phyloP scores from a whole-genome alignment of 2,113 vertebrate species.

The Danio rerio region GRCz12tu NC_133191.1:35724501-35725000 shows the following conservation, averaged over 20 bases:
- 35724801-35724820: conserved; percentile 44
- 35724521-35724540: no score
- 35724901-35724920: conserved; percentile 25
- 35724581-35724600: no score
- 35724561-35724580: no score
- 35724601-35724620: no score
- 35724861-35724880: conserved; percentile 33
- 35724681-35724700: not conserved
- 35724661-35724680: not conserved
- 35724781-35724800: conserved; percentile 30
- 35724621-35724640: no score
- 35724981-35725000: conserved; percentile 51
- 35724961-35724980: conserved; percentile 46
- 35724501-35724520: no score
- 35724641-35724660: not conserved
- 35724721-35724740: conserved; percentile 5
- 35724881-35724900: conserved; percentile 26
- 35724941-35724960: conserved; percentile 31
- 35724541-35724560: no score
- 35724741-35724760: conserved; percentile 23
- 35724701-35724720: not conserved
- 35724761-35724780: conserved; percentile 24
- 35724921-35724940: conserved; percentile 40
- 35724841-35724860: conserved; percentile 49
- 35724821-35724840: conserved; percentile 41